phyloP scores from a whole-genome alignment of 92 coral and sea anemone genomes.

The Porites cylindrica region DNA sequence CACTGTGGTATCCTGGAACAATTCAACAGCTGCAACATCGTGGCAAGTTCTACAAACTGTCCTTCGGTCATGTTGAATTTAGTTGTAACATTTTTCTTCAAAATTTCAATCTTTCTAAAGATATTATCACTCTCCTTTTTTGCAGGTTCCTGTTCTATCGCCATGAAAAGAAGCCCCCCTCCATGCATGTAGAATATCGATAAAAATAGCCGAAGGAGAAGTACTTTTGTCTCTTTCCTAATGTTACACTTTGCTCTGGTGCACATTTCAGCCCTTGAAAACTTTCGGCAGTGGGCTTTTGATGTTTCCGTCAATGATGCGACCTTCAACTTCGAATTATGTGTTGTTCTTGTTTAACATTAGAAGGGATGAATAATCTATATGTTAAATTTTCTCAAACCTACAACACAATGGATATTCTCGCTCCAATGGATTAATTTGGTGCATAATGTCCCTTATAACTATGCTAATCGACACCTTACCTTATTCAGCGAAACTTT shows the following conservation, averaged over 20 bases:
- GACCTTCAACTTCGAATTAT: too few species aligned
- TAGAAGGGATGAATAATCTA: neutral
- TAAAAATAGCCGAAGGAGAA: conserved; percentile 21
- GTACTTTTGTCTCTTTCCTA: conserved; percentile 18
- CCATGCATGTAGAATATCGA: conserved; percentile 10
- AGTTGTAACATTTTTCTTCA: neutral
- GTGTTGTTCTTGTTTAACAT: neutral
- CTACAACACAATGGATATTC: too few species aligned
- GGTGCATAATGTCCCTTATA: too few species aligned
- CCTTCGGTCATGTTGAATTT: conserved; percentile 37
- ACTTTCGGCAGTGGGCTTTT: too few species aligned
- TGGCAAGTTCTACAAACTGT: conserved; percentile 20
- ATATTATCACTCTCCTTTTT: neutral
- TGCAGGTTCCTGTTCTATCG: conserved; percentile 42
- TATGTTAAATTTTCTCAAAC: too few species aligned
- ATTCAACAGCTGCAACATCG: neutral
- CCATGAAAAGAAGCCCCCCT: conserved; percentile 45
- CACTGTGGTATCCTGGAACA: conserved; percentile 27
- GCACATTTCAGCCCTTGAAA: neutral
- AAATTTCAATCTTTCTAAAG: neutral
- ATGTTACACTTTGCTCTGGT: neutral
- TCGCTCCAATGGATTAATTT: too few species aligned
- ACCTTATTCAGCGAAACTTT: too few species aligned
- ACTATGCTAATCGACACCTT: too few species aligned
- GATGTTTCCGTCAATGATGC: neutral